Evolutionary conservation across 2,113 vertebrate genomes (phyloP).

Genomic region (Sinocyclocheilus maitianheensis): DNA sequence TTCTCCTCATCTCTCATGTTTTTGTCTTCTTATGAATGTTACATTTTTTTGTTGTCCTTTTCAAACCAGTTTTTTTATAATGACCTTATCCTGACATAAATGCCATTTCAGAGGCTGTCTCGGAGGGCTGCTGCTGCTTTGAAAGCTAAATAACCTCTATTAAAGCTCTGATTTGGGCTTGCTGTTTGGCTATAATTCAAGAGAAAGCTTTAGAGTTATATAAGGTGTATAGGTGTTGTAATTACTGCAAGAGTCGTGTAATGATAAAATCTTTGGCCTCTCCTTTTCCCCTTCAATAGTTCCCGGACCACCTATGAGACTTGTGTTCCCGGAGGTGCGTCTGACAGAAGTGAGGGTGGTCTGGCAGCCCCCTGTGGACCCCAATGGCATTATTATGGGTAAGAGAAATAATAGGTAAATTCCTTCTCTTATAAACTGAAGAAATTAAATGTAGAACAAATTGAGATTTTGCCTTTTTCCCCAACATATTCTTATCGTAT

Average conservation of each 20-base stretch:
- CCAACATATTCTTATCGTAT: not conserved
- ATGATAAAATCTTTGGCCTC: constrained; percentile 21
- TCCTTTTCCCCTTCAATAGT: constrained; percentile 69
- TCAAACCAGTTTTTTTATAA: constrained; percentile 59
- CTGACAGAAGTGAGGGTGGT: constrained; percentile 85
- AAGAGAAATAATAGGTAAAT: constrained; percentile 58
- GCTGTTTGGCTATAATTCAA: not conserved
- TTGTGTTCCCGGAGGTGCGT: constrained; percentile 93
- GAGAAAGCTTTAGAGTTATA: not conserved
- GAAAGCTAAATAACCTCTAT: constrained; percentile 27
- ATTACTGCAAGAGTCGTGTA: constrained; percentile 3
- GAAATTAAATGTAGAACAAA: not conserved
- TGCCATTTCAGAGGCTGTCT: constrained; percentile 37
- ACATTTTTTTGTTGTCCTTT: constrained; percentile 57
- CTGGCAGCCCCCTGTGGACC: constrained; percentile 89
- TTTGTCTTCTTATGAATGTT: constrained; percentile 57
- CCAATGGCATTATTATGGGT: constrained; percentile 93
- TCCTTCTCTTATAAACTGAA: not conserved
- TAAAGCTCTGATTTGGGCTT: constrained; percentile 11
- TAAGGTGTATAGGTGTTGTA: not conserved
- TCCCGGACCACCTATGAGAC: constrained; percentile 85
- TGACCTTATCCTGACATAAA: constrained; percentile 39
- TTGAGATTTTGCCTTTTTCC: not conserved
- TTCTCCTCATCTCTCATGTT: not conserved
- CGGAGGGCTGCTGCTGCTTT: not conserved